phyloP scores from a whole-genome alignment of 2,888 invertebrate genomes.

The Drosophila antonietae region DNA sequence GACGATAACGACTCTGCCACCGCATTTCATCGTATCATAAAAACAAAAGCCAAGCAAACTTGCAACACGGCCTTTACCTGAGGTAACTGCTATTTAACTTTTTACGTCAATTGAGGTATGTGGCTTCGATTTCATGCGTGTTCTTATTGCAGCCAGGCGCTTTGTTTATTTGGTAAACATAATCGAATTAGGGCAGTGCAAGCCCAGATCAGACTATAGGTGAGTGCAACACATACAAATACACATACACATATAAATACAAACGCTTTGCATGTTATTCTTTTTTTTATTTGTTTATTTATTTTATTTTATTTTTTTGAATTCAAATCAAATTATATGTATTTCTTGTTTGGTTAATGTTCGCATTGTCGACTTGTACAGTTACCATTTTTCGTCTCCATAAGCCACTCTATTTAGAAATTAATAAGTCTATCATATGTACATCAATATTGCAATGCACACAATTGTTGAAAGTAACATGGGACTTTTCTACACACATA shows the following conservation, averaged over 20 bases:
- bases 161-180: conserved; percentile 49
- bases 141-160: conserved; percentile 26
- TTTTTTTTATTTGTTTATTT: conserved; percentile 10
- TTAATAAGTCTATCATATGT: background rate
- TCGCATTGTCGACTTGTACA: conserved; percentile 24
- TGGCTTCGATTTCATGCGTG: conserved; percentile 18
- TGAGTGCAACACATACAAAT: conserved; percentile 31
- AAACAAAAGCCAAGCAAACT: conserved; percentile 38
- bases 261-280: conserved; percentile 29
- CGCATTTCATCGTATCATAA: conserved; percentile 46
- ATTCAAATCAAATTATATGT: conserved; percentile 2
- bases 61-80: conserved; percentile 14
- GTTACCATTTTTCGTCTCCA: conserved; percentile 15
- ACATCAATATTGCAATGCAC: conserved; percentile 3
- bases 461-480: conserved; percentile 10
- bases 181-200: conserved; percentile 30
- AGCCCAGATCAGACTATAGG: conserved; percentile 34
- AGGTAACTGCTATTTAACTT: conserved; percentile 29
- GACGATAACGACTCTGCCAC: conserved; percentile 50
- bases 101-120: conserved; percentile 13
- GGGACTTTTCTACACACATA: conserved; percentile 17
- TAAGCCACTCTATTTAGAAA: background rate
- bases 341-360: conserved; percentile 18
- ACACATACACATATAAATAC: conserved; percentile 10
- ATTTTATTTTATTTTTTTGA: background rate